A percentile compares a stretch with the other conserved stretches of the same genome.
These are phyloP conservation scores for Meandrusa payeni DNA, from an alignment of 2,888 invertebrate genomes.

Conservation along the genomic window DNA sequence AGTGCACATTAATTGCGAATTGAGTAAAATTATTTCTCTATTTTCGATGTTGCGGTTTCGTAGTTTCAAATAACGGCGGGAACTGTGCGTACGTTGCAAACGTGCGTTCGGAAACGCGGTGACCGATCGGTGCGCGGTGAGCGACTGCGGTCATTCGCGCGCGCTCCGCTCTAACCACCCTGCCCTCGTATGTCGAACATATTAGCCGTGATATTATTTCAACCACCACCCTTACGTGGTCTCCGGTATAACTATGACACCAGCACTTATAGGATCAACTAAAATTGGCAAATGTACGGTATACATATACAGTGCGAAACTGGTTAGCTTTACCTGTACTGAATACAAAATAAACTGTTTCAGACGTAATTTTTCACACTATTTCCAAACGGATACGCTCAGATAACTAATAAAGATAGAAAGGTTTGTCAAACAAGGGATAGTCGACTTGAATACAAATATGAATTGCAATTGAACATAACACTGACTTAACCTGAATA, in stretches of 20 bases:
- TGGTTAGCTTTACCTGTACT: constrained; percentile 19
- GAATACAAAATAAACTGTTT: constrained; percentile 40
- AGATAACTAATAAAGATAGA: constrained; percentile 23
- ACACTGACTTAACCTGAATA: constrained; percentile 6
- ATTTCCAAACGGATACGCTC: constrained; percentile 40
- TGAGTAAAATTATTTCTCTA: constrained; percentile 47
- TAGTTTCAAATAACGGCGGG: constrained; percentile 72
- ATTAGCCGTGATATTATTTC: constrained; percentile 60
- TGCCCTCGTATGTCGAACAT: constrained; percentile 63
- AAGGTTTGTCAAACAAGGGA: not conserved
- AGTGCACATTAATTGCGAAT: constrained; percentile 63
- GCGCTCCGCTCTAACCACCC: constrained; percentile 60
- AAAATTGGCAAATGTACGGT: constrained; percentile 31
- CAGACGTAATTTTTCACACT: constrained; percentile 47
- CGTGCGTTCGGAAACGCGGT: constrained; percentile 66
- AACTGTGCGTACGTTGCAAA: constrained; percentile 66
- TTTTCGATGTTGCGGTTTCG: constrained; percentile 40
- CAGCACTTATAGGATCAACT: constrained; percentile 35
- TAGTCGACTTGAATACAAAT: constrained; percentile 16
- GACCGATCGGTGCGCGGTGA: constrained; percentile 66
- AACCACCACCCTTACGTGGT: constrained; percentile 42
- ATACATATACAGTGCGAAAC: constrained; percentile 12
- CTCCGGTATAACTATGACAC: constrained; percentile 31
- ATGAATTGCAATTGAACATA: not conserved
- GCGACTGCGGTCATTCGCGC: constrained; percentile 66